Conservation (phyloP, 2,888 invertebrate species). For the Luperina nickerlii region DNA sequence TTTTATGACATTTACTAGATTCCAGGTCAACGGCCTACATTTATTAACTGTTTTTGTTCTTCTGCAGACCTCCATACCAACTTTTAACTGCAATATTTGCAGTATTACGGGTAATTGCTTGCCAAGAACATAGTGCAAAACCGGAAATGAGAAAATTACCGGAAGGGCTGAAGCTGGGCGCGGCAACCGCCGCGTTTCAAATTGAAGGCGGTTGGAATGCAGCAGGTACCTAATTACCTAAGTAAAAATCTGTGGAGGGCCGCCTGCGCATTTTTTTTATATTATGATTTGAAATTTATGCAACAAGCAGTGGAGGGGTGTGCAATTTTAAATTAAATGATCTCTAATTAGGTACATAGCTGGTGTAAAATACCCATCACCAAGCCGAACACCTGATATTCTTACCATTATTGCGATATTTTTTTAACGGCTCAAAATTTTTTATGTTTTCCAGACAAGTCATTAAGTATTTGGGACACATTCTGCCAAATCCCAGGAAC, state of each 20-base stretch:
- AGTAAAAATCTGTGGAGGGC: neutral
- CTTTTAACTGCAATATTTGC: slow-evolving; percentile 9
- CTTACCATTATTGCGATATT: too few relatives aligned
- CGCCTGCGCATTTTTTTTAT: neutral
- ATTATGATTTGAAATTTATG: neutral
- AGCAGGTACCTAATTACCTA: slow-evolving; percentile 68
- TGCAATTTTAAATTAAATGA: neutral
- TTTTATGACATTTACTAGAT: slow-evolving; percentile 17
- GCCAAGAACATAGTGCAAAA: neutral
- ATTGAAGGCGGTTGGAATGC: slow-evolving; percentile 80
- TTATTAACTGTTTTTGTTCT: neutral
- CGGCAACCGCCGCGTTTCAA: slow-evolving; percentile 79
- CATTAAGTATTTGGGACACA: slow-evolving; percentile 91
- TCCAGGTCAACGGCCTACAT: neutral
- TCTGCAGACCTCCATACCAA: too few relatives aligned
- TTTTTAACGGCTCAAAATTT: neutral
- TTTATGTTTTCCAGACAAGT: slow-evolving; percentile 87
- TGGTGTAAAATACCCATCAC: neutral
- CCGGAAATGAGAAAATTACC: slow-evolving; percentile 74
- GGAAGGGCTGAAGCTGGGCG: slow-evolving; percentile 72
- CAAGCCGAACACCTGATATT: neutral
- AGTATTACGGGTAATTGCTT: slow-evolving; percentile 8
- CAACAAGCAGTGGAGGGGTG: neutral
- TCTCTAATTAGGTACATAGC: neutral
- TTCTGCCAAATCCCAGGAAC: slow-evolving; percentile 86